Conservation (phyloP, 2,797 vertebrate species). For the Smutsia temminckii region DNA sequence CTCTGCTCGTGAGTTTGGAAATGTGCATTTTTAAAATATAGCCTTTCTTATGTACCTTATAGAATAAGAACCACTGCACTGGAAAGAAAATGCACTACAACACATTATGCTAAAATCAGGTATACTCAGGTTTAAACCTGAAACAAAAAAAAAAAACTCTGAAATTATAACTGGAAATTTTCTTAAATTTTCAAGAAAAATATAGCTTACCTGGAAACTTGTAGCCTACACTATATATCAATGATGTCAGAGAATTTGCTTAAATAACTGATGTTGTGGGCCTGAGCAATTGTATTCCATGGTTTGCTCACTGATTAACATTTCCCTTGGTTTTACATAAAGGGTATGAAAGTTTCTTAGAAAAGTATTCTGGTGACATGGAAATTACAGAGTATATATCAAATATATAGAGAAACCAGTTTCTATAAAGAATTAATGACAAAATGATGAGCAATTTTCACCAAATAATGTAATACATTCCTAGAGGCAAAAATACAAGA, state of each 20-base stretch:
- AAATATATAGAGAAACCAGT: background rate
- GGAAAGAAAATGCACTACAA: background rate
- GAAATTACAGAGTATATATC: background rate
- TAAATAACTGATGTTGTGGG: background rate
- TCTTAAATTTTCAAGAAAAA: background rate
- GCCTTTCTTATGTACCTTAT: background rate
- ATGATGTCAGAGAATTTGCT: background rate
- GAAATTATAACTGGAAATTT: background rate
- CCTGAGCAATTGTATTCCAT: background rate
- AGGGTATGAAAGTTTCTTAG: background rate
- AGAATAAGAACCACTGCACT: background rate
- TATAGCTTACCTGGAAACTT: background rate
- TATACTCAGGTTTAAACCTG: background rate
- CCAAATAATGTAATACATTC: background rate
- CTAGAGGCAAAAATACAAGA: background rate
- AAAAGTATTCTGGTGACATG: background rate
- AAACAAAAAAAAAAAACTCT: background rate
- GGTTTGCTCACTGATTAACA: background rate
- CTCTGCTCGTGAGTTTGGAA: background rate
- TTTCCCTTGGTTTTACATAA: background rate
- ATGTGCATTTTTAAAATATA: background rate
- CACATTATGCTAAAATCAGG: background rate
- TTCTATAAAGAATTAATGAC: background rate
- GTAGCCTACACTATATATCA: background rate
- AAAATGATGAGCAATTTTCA: conserved; percentile 17